Conservation (phyloP, 1,140 invertebrate genomes). For the Xylocopa sonorina region DNA sequence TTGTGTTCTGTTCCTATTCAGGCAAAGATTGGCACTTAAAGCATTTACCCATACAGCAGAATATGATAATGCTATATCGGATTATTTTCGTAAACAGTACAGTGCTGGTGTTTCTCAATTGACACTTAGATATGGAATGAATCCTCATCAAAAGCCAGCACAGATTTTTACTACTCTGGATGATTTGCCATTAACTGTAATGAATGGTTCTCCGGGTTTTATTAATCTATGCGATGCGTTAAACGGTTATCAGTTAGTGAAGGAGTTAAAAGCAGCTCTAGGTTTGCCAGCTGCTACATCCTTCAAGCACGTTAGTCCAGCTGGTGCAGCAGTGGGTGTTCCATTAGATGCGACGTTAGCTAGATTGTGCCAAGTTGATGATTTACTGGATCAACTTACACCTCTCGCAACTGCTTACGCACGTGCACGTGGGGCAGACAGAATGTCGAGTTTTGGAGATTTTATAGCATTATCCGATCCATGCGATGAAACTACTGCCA, state of each 20-base stretch:
- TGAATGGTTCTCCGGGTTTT: slow-evolving; percentile 98
- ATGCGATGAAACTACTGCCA: slow-evolving; percentile 94
- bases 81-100: slow-evolving; percentile 97
- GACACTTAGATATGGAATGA: slow-evolving; percentile 97
- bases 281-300: slow-evolving; percentile 96
- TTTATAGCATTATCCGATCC: slow-evolving; percentile 96
- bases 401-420: slow-evolving; percentile 97
- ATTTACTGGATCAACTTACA: slow-evolving; percentile 88
- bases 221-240: slow-evolving; percentile 99
- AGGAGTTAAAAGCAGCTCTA: slow-evolving; percentile 91
- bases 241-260: slow-evolving; percentile 98
- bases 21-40: slow-evolving; percentile 91
- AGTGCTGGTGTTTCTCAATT: slow-evolving; percentile 90
- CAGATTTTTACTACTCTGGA: slow-evolving; percentile 93
- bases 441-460: slow-evolving; percentile 99
- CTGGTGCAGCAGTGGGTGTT: slow-evolving; percentile 95
- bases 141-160: slow-evolving; percentile 98
- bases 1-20: slow-evolving; percentile 74
- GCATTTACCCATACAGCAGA: slow-evolving; percentile 98
- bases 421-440: slow-evolving; percentile 96
- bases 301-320: slow-evolving; percentile 99
- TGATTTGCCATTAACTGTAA: slow-evolving; percentile 92
- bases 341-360: slow-evolving; percentile 89
- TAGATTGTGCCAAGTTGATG: slow-evolving; percentile 96
- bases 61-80: slow-evolving; percentile 97